Percentiles rank a stretch among this genome's conserved stretches.
Evolutionary conservation across 1,140 invertebrate species (phyloP).

Genomic region (Drosophila melanogaster): DNA sequence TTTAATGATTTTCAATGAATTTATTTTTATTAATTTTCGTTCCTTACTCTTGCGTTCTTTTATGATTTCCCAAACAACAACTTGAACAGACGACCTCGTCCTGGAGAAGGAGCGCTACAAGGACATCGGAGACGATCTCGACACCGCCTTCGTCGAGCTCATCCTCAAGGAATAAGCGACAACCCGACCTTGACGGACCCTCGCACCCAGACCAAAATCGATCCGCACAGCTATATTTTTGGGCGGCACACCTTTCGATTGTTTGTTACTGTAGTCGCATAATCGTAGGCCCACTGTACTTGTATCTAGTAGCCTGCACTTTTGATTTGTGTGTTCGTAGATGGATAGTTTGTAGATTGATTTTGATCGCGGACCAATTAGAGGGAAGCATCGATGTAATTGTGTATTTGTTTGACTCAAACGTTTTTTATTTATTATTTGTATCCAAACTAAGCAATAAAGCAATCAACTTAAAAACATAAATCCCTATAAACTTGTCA

Average conservation of each 20-base stretch:
- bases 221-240: slow-evolving; percentile 18
- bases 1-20: slow-evolving; percentile 33
- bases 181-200: slow-evolving; percentile 32
- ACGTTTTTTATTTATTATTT: slow-evolving; percentile 69
- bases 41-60: slow-evolving; percentile 60
- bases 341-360: slow-evolving; percentile 52
- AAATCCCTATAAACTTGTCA: slow-evolving; percentile 1
- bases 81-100: slow-evolving; percentile 97
- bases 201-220: slow-evolving; percentile 40
- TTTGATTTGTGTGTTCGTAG: slow-evolving; percentile 45
- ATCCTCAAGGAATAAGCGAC: slow-evolving; percentile 87
- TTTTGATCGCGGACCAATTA: slow-evolving; percentile 42
- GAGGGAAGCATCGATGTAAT: slow-evolving; percentile 62
- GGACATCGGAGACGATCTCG: slow-evolving; percentile 99
- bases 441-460: slow-evolving; percentile 70
- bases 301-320: slow-evolving; percentile 51
- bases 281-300: slow-evolving; percentile 56
- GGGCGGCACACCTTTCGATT: slow-evolving; percentile 53
- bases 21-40: slow-evolving; percentile 62
- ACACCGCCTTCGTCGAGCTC: slow-evolving; percentile 98
- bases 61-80: slow-evolving; percentile 63
- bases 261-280: slow-evolving; percentile 56
- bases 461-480: slow-evolving; percentile 55
- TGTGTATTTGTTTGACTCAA: slow-evolving; percentile 80
- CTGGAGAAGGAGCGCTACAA: slow-evolving; percentile 99